A percentile compares a stretch with the other conserved stretches of the same genome.
phyloP scores from a whole-genome alignment of 2,113 vertebrate genomes.

The Ranitomeya variabilis region DNA sequence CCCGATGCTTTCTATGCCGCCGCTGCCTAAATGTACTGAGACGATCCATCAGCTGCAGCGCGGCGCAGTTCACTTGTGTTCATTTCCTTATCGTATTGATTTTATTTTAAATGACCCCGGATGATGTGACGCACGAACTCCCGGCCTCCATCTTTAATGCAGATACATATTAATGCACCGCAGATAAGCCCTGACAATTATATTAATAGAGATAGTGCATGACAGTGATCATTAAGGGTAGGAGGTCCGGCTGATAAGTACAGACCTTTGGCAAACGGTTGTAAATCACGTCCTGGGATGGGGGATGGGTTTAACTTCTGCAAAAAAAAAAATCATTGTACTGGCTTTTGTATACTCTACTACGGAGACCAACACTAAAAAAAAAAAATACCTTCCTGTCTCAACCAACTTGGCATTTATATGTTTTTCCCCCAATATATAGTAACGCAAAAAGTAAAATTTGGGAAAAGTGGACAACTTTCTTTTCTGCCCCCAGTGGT shows the following conservation, averaged over 20 bases:
- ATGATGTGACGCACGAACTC: not conserved
- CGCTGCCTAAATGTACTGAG: not conserved
- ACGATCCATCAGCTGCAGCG: not conserved
- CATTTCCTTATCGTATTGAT: conserved; percentile 13
- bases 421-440: not conserved
- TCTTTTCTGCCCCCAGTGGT: not conserved
- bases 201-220: conserved; percentile 25
- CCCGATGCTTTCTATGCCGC: not conserved
- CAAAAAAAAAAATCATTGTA: not conserved
- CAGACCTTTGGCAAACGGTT: conserved; percentile 20
- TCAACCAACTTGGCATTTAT: not conserved
- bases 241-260: conserved; percentile 16
- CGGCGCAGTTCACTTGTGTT: not conserved
- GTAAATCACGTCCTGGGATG: not conserved
- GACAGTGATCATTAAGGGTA: not conserved
- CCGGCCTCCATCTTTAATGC: not conserved
- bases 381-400: not conserved
- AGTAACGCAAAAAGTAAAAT: not conserved
- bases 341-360: not conserved
- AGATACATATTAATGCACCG: conserved; percentile 11
- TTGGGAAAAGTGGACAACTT: not conserved
- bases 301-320: not conserved
- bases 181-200: conserved; percentile 8
- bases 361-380: not conserved
- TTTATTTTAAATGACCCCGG: not conserved